Conservation (phyloP, 2,797 vertebrate species). For the Lagorchestes hirsutus region DNA sequence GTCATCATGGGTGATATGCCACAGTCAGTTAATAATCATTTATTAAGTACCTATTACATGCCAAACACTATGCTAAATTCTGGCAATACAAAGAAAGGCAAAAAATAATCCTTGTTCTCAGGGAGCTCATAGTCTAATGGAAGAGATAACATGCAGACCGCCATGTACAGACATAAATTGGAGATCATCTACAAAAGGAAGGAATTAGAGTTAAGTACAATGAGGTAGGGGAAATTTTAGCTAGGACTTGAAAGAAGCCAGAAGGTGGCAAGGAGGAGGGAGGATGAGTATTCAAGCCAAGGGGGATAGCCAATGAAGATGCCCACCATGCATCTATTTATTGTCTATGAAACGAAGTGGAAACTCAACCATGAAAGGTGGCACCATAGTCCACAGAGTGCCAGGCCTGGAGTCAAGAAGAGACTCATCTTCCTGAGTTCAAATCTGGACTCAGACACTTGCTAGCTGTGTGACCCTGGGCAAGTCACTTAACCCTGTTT, state of each 20-base stretch:
- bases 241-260: background rate
- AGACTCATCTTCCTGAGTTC: background rate
- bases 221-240: background rate
- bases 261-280: background rate
- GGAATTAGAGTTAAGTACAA: background rate
- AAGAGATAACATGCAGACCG: background rate
- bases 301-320: background rate
- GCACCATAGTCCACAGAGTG: too few species aligned
- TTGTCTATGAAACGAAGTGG: background rate
- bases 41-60: background rate
- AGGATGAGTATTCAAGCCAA: background rate
- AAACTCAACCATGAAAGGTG: background rate
- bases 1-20: background rate
- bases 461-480: background rate
- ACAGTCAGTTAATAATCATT: background rate
- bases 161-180: background rate
- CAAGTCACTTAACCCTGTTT: background rate
- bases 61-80: background rate
- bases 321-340: background rate
- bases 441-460: background rate
- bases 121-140: background rate
- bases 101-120: background rate
- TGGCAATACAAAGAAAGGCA: background rate
- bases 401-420: too few species aligned
- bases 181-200: background rate